These are phyloP conservation scores for Lateolabrax maculatus DNA, from an alignment of 2,797 vertebrate species.

Conservation along the genomic window DNA sequence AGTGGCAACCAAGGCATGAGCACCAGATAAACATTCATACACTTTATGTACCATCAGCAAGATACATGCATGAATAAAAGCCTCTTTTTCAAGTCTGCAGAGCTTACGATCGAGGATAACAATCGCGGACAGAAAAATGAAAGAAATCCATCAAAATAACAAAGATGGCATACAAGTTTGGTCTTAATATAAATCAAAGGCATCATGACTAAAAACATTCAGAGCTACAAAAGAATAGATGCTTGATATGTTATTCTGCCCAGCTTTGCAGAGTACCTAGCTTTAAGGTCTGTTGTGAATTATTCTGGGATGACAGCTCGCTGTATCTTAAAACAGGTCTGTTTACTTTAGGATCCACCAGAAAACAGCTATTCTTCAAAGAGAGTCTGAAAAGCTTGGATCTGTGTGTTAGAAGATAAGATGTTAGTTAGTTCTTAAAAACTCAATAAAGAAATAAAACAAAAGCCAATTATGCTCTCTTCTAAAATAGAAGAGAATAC, in stretches of 20 bases:
- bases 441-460: slow-evolving; percentile 5
- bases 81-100: background rate
- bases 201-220: background rate
- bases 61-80: slow-evolving; percentile 10
- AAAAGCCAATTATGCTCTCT: background rate
- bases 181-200: slow-evolving; percentile 24
- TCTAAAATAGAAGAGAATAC: background rate
- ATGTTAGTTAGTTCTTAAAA: background rate
- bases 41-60: slow-evolving; percentile 21
- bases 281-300: slow-evolving; percentile 33
- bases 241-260: background rate
- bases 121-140: background rate
- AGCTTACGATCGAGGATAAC: background rate
- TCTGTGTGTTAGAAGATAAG: background rate
- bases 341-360: slow-evolving; percentile 29
- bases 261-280: slow-evolving; percentile 11
- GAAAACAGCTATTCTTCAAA: background rate
- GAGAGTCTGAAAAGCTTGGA: slow-evolving; percentile 2
- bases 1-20: slow-evolving; percentile 51
- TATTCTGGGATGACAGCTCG: slow-evolving; percentile 34
- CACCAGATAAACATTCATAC: slow-evolving; percentile 29
- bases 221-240: slow-evolving; percentile 1
- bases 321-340: slow-evolving; percentile 15
- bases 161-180: slow-evolving; percentile 7
- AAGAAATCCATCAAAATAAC: background rate